A percentile compares a stretch with the other conserved stretches of the same genome.
These are phyloP conservation scores for Piscicola geometra DNA, from an alignment of 2,888 invertebrate species.

Conservation along the genomic window DNA sequence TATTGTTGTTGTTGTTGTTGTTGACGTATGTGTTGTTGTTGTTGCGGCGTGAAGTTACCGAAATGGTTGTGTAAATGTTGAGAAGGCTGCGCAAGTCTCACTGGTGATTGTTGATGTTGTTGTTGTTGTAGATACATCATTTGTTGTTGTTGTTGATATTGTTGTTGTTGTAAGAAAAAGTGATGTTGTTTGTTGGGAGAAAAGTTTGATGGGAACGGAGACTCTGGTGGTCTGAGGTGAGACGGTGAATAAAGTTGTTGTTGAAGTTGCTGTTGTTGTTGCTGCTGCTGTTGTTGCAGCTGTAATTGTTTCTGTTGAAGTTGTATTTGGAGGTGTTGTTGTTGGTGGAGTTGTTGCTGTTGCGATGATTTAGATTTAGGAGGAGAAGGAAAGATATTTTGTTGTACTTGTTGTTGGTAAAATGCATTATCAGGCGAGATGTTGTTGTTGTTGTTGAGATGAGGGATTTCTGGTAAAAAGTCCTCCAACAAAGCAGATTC, in stretches of 20 bases:
- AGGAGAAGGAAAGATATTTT: background rate
- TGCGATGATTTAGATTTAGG: background rate
- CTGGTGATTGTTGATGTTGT: constrained; percentile 17
- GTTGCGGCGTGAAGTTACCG: background rate
- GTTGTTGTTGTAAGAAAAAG: constrained; percentile 17
- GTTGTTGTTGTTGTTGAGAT: too few relatives aligned
- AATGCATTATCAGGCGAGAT: too few relatives aligned
- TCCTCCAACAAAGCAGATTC: too few relatives aligned
- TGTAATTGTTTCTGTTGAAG: background rate
- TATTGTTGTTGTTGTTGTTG: constrained; percentile 9
- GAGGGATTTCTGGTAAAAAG: too few relatives aligned
- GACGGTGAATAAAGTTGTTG: constrained; percentile 10
- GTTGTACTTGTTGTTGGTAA: too few relatives aligned
- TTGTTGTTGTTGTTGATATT: background rate
- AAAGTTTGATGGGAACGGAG: background rate
- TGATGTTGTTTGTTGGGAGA: background rate
- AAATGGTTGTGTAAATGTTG: background rate
- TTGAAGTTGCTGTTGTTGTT: constrained; percentile 8
- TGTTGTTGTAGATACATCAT: constrained; percentile 31
- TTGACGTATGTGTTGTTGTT: background rate
- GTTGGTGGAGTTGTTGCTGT: background rate
- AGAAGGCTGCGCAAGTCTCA: background rate
- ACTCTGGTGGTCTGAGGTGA: background rate
- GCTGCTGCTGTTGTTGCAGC: background rate
- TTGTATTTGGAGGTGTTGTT: background rate